Percentiles rank a stretch among this genome's conserved stretches.
Conservation (phyloP, 2,888 invertebrate genomes). For the Rhagophthalmus giganteus region DNA sequence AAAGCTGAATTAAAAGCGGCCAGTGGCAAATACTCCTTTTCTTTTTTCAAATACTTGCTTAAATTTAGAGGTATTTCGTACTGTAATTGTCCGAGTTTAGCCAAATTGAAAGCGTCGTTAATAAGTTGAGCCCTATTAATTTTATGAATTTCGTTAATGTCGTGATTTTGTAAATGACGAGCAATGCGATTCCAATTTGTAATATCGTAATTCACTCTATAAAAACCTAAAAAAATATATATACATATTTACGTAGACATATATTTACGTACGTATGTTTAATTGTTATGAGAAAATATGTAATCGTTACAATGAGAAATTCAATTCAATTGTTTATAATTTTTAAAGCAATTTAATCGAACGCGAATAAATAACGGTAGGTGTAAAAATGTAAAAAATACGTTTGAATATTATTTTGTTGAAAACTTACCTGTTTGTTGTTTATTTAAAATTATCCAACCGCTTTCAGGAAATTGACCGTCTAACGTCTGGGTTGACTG, state of each 20-base stretch:
- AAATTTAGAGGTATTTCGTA: not conserved
- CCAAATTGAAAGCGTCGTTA: constrained; percentile 1
- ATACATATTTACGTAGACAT: too few relatives aligned
- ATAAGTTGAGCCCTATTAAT: constrained; percentile 2
- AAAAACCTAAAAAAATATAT: constrained; percentile 57
- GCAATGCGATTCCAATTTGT: constrained; percentile 60
- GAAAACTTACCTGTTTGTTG: constrained; percentile 10
- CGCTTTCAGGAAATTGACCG: not conserved
- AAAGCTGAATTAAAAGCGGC: not conserved
- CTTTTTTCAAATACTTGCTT: not conserved
- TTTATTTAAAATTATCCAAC: constrained; percentile 49
- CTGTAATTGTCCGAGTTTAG: not conserved
- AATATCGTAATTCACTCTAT: constrained; percentile 69
- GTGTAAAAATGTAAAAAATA: too few relatives aligned
- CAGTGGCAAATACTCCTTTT: not conserved
- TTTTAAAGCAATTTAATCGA: too few relatives aligned
- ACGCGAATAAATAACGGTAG: too few relatives aligned
- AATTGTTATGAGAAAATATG: too few relatives aligned
- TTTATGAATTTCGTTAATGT: constrained; percentile 34
- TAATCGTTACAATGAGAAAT: too few relatives aligned
- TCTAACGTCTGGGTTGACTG: not conserved
- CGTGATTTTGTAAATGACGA: not conserved
- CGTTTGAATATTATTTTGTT: not conserved
- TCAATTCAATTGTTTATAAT: too few relatives aligned
- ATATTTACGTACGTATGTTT: too few relatives aligned